Evolutionary conservation across 92 coral and sea anemone species (phyloP).

Genomic region (Parazoanthus darwini): DNA sequence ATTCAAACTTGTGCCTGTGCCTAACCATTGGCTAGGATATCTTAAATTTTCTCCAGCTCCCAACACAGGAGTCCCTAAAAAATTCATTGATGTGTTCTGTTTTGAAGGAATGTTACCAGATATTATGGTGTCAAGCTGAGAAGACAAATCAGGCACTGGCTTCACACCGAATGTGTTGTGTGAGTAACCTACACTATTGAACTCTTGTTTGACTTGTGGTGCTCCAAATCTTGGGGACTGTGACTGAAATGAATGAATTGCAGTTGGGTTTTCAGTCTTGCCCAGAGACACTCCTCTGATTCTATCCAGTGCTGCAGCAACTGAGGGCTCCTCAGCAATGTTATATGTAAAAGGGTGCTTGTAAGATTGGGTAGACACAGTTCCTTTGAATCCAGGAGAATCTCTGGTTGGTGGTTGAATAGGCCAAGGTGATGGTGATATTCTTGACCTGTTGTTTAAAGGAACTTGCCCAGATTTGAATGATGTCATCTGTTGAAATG

Average conservation of each 20-base stretch:
- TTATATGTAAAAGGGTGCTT: not conserved
- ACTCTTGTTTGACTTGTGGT: not conserved
- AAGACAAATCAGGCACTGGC: conserved; percentile 30
- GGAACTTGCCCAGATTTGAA: not conserved
- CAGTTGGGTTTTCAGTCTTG: not conserved
- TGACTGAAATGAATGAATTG: not conserved
- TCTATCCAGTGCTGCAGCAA: conserved; percentile 37
- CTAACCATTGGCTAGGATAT: not conserved
- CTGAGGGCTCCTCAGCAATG: conserved; percentile 32
- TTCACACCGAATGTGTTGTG: not conserved
- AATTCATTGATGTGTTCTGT: not conserved
- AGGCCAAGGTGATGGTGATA: conserved; percentile 17
- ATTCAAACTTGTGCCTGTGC: not conserved
- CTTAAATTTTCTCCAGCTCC: not conserved
- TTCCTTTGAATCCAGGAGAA: not conserved
- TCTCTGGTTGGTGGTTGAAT: not conserved
- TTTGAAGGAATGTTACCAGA: not conserved
- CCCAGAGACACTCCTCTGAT: not conserved
- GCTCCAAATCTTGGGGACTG: not conserved
- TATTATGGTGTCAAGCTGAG: conserved; percentile 13
- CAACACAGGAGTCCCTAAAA: not conserved
- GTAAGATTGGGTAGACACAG: not conserved
- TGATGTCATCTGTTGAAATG: not conserved
- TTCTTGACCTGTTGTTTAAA: not conserved
- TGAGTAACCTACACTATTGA: not conserved